phyloP scores from a whole-genome alignment of 2,113 vertebrate species.

The Apus apus region DNA sequence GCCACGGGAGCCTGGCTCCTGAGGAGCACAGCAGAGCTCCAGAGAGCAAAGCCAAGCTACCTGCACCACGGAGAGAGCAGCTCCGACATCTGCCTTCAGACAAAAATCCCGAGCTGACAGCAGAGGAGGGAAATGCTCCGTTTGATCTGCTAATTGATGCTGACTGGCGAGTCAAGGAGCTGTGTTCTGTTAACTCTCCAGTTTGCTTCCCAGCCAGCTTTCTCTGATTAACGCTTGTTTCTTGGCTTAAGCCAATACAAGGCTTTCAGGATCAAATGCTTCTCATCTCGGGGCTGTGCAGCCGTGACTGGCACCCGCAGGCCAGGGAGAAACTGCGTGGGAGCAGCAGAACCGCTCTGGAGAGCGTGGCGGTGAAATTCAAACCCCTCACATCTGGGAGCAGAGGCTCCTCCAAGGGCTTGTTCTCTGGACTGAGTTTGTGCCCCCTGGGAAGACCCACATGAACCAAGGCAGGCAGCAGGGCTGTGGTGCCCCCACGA shows the following conservation, averaged over 20 bases:
- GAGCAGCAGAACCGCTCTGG: background rate
- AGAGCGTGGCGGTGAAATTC: background rate
- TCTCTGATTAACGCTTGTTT: background rate
- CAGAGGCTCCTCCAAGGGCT: background rate
- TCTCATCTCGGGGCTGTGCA: background rate
- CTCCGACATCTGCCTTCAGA: background rate
- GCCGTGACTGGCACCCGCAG: background rate
- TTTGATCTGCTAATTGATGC: background rate
- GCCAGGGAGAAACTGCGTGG: background rate
- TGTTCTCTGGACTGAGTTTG: background rate
- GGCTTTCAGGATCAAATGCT: background rate
- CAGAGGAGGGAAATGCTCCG: background rate
- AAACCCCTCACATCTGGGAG: background rate
- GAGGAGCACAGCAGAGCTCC: background rate
- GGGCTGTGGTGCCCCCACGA: rapidly evolving
- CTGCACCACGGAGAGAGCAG: background rate
- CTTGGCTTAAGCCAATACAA: background rate
- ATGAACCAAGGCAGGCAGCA: background rate
- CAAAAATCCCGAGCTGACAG: background rate
- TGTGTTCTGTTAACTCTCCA: background rate
- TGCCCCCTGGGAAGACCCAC: background rate
- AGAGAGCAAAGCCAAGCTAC: background rate
- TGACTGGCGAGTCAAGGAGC: background rate
- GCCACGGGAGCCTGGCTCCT: background rate
- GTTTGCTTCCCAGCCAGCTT: background rate